phyloP scores from a whole-genome alignment of 2,113 vertebrate species.

The Myrmophylax atrothorax region DNA sequence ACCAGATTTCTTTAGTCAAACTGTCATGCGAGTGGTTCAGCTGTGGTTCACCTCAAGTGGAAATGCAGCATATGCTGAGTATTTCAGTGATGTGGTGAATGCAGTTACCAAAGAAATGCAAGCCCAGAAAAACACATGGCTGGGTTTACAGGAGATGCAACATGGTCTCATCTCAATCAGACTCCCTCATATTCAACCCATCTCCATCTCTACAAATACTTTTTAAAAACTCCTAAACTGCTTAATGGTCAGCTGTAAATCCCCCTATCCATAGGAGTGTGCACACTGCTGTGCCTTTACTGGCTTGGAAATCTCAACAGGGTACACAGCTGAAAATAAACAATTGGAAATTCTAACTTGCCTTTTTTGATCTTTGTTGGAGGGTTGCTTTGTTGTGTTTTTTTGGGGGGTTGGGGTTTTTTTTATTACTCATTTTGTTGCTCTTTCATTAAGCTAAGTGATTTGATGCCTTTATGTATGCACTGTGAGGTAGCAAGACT shows the following conservation, averaged over 20 bases:
- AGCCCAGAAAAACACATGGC: not conserved
- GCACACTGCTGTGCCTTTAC: not conserved
- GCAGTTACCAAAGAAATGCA: conserved; percentile 14
- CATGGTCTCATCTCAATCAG: not conserved
- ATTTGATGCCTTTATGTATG: conserved; percentile 2
- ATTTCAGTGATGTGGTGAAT: conserved; percentile 31
- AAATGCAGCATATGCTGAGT: conserved; percentile 1
- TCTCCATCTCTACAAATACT: not conserved
- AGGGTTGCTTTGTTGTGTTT: not conserved
- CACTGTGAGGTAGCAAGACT: not conserved
- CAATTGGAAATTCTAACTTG: not conserved
- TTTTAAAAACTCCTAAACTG: not conserved
- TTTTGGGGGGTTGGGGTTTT: too few relatives aligned
- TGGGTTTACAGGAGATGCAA: not conserved
- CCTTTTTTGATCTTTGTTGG: not conserved
- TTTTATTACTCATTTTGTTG: not conserved
- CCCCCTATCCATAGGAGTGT: not conserved
- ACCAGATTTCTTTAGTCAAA: not conserved
- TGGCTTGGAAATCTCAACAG: not conserved
- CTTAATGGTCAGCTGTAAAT: not conserved
- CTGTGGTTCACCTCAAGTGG: not conserved
- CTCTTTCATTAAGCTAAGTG: not conserved
- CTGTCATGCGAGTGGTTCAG: not conserved
- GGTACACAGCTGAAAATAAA: not conserved
- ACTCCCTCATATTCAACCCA: not conserved